phyloP scores from a whole-genome alignment of 2,888 invertebrate species.

The Ichneumon xanthorius region DNA sequence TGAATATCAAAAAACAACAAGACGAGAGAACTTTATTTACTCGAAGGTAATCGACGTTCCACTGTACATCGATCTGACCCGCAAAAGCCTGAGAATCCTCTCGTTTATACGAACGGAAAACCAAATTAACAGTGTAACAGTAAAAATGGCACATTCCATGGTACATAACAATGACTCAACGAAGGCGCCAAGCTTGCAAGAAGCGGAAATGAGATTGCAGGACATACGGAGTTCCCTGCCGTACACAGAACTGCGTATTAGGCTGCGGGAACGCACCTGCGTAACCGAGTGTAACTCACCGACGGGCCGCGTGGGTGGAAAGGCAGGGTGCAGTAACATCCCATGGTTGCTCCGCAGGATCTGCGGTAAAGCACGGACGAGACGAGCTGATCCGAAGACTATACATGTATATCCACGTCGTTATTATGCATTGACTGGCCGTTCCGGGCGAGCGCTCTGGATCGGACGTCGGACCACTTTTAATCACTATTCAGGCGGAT shows the following conservation, averaged over 20 bases:
- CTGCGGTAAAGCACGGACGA: constrained; percentile 19
- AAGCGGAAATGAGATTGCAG: not conserved
- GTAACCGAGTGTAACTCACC: constrained; percentile 42
- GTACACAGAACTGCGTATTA: constrained; percentile 16
- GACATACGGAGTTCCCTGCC: not conserved
- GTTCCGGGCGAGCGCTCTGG: constrained; percentile 63
- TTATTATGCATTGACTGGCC: constrained; percentile 72
- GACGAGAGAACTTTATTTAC: not conserved
- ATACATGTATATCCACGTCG: constrained; percentile 51
- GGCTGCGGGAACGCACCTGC: constrained; percentile 44
- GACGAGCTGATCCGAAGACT: constrained; percentile 26
- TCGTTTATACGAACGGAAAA: not conserved
- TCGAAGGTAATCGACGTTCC: not conserved
- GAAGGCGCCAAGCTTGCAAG: not conserved
- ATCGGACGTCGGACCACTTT: constrained; percentile 75
- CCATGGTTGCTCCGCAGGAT: constrained; percentile 18
- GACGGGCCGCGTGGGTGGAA: constrained; percentile 37
- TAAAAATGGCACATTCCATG: not conserved
- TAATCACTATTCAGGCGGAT: constrained; percentile 78
- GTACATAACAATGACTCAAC: not conserved
- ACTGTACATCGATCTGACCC: not conserved
- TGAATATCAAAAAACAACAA: too few relatives aligned
- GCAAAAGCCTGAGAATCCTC: not conserved
- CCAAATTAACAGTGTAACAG: not conserved
- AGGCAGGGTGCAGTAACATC: constrained; percentile 8